Evolutionary conservation across 2,797 vertebrate species (phyloP), one percentile per base, ranked within the genome.

Genomic region (Coracias cyanogaster): DNA sequence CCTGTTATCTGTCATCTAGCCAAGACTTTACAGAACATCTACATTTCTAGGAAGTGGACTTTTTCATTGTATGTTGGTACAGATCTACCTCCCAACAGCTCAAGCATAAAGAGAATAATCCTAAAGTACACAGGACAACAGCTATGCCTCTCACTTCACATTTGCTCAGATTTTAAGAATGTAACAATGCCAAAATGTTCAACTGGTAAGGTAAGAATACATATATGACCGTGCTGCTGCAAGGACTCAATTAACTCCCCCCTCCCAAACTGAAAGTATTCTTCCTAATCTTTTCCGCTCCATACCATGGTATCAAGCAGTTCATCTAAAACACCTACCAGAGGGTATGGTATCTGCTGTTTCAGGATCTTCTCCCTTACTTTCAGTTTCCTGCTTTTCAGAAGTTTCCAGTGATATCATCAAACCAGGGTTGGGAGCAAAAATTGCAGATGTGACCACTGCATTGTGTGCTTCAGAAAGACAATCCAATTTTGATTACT

Each of bases 371-470:
- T 99, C 97, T 71, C 97, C 98, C 95, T 99, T 98, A 33, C 97
- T 98, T 94, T 98, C 99, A 13, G 98, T 94, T 70, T 99, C 99
- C 41, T 98, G 98, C 97, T 99, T 99, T 93, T 99, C 99, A 49
- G 98, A 86, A 7, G 97, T 76, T 96, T 99, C 99, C 90, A 98
- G 98, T 26, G 99, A 98, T 51, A 99, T 98, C 92, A 99, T 99
- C 92, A 99, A 98, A 90, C 98, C 98, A 33, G 99, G 99, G 90
- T 99, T 99, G 19, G 99, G 99, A 60, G 99, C 99, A 96, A 99
- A 99, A 92, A 99, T 98, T 1, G 99, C 99, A 7, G 99, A 99
- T 20, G 99, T 99, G 96, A 99, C 99, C 57, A 99, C 99, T 19
- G 99, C 99, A 60, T 99, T 99, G 97, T 99, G 99, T 9, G 99